phyloP scores from a whole-genome alignment of 2,113 vertebrate species.

The Nibea coibor region DNA sequence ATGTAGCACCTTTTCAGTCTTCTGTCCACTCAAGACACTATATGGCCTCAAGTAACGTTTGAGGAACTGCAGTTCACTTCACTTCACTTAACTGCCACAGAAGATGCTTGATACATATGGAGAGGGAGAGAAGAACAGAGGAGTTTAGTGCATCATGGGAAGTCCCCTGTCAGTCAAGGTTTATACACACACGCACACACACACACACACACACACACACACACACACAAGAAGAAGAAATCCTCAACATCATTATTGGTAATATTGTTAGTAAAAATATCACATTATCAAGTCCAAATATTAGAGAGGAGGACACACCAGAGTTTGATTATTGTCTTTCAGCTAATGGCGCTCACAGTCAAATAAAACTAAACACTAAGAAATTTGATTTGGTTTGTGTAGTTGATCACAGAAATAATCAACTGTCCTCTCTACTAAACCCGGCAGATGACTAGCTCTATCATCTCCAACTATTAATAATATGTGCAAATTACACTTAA shows the following conservation, averaged over 20 bases:
- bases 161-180: too few relatives aligned
- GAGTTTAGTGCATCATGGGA: too few relatives aligned
- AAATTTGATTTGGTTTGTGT: constrained; percentile 31
- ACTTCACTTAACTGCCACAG: too few relatives aligned
- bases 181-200: too few relatives aligned
- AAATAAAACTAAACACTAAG: constrained; percentile 7
- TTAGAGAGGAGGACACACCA: background rate
- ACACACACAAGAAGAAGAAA: too few relatives aligned
- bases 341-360: background rate
- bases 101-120: too few relatives aligned
- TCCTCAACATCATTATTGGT: background rate
- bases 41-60: too few relatives aligned
- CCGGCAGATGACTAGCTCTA: constrained; percentile 40
- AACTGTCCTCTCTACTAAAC: constrained; percentile 24
- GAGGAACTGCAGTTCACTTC: too few relatives aligned
- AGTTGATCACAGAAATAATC: constrained; percentile 48
- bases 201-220: too few relatives aligned
- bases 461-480: constrained; percentile 70
- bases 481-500: constrained; percentile 85
- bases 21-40: too few relatives aligned
- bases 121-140: too few relatives aligned
- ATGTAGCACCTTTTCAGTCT: too few relatives aligned
- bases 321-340: constrained; percentile 10
- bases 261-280: background rate
- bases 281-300: background rate